Percentiles rank a stretch among this genome's conserved stretches.
phyloP scores from a whole-genome alignment of 2,888 invertebrate species.

The Polyommatus iphigenia region DNA sequence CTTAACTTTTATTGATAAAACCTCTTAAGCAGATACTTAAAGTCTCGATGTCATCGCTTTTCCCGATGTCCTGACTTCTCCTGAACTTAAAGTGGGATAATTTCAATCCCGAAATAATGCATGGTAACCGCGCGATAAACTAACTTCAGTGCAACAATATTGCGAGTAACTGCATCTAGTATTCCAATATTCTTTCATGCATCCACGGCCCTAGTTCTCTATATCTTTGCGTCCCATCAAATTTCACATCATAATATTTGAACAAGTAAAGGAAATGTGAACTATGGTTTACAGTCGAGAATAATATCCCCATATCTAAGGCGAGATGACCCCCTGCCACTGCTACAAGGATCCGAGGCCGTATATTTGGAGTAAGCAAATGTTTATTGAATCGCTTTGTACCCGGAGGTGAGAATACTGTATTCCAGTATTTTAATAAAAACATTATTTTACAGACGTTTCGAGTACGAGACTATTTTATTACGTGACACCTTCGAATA shows the following conservation, averaged over 20 bases:
- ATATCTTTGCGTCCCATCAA: not conserved
- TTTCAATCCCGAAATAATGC: too few species aligned
- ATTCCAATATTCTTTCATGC: not conserved
- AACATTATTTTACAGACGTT: conserved; percentile 11
- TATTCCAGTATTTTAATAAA: conserved; percentile 9
- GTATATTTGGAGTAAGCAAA: conserved; percentile 31
- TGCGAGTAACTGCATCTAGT: too few species aligned
- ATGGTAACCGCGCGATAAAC: too few species aligned
- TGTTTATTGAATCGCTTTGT: conserved; percentile 25
- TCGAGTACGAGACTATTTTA: not conserved
- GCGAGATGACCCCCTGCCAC: conserved; percentile 23
- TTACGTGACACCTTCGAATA: not conserved
- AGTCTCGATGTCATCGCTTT: too few species aligned
- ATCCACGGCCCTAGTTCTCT: not conserved
- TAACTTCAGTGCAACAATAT: too few species aligned
- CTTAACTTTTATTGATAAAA: too few species aligned
- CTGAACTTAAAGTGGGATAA: too few species aligned
- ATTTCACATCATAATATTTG: not conserved
- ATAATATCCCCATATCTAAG: conserved; percentile 27
- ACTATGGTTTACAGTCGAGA: not conserved
- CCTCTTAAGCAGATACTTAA: too few species aligned
- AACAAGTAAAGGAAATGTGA: not conserved
- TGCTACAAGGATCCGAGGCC: conserved; percentile 16
- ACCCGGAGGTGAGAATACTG: conserved; percentile 19
- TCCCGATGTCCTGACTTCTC: too few species aligned